Evolutionary conservation across 1,140 invertebrate genomes (phyloP).

Genomic region (Caenorhabditis remanei): DNA sequence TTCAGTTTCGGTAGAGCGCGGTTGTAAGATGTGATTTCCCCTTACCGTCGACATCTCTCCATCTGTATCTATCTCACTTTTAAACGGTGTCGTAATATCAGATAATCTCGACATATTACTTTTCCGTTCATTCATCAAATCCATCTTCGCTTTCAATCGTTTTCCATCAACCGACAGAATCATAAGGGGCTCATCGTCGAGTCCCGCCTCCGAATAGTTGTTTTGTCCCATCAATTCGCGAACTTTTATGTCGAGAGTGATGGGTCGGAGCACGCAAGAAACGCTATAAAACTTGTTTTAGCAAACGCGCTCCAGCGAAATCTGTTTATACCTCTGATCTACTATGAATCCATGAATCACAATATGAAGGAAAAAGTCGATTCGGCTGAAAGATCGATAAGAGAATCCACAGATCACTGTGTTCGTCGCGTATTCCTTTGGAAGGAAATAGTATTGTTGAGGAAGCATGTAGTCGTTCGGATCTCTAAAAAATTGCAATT

Average conservation of each 20-base stretch:
- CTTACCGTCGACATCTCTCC: background rate
- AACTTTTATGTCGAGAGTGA: background rate
- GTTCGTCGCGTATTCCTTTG: background rate
- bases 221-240: slow-evolving; percentile 3
- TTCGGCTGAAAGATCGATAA: background rate
- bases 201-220: background rate
- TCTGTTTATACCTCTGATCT: background rate
- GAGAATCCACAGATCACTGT: slow-evolving; percentile 35
- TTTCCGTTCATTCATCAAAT: background rate
- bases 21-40: background rate
- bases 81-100: background rate
- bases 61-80: slow-evolving; percentile 6
- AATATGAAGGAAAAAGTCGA: slow-evolving; percentile 4
- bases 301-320: background rate
- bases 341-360: background rate
- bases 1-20: too few species aligned
- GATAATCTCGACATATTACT: background rate
- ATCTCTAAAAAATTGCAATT: background rate
- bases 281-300: background rate
- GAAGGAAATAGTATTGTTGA: slow-evolving; percentile 36
- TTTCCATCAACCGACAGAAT: slow-evolving; percentile 10
- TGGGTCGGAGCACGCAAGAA: background rate
- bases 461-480: slow-evolving; percentile 10
- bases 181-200: background rate
- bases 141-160: slow-evolving; percentile 17